phyloP scores from a whole-genome alignment of 2,113 vertebrate genomes.

The Macrotus californicus region DNA sequence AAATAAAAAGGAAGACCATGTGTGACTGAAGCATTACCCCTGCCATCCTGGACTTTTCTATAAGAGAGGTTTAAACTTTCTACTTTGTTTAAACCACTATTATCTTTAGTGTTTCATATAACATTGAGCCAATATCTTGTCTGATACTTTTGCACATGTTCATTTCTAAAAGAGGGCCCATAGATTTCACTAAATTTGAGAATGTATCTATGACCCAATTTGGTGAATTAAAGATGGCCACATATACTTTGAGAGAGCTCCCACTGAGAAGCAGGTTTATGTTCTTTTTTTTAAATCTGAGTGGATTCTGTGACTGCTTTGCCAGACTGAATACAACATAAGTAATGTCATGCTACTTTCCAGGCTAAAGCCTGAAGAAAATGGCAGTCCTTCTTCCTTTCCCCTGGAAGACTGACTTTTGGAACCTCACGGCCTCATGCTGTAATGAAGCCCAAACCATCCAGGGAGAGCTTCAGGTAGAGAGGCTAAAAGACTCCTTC shows the following conservation, averaged over 20 bases:
- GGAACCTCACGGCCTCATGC: neutral
- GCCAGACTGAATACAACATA: rapidly evolving
- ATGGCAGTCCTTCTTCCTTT: neutral
- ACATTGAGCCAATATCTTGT: neutral
- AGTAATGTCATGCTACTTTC: neutral
- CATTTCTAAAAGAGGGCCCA: neutral
- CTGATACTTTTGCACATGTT: neutral
- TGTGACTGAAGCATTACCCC: neutral
- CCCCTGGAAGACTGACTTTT: neutral
- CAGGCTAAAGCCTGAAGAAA: neutral
- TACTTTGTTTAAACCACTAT: neutral
- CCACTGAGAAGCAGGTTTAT: neutral
- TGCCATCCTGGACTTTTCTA: neutral
- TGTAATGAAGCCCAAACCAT: neutral
- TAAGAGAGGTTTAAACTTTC: neutral
- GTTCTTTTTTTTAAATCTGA: neutral
- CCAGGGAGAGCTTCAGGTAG: neutral
- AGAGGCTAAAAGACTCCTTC: neutral
- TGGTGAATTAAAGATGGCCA: neutral
- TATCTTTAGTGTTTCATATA: neutral
- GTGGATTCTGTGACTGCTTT: neutral
- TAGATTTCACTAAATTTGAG: neutral
- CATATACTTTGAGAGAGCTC: neutral
- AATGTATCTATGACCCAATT: neutral
- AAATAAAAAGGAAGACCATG: neutral